Evolutionary conservation across 2,797 vertebrate species (phyloP), one percentile per base, ranked within the genome.

Genomic region (Babyrousa celebensis): DNA sequence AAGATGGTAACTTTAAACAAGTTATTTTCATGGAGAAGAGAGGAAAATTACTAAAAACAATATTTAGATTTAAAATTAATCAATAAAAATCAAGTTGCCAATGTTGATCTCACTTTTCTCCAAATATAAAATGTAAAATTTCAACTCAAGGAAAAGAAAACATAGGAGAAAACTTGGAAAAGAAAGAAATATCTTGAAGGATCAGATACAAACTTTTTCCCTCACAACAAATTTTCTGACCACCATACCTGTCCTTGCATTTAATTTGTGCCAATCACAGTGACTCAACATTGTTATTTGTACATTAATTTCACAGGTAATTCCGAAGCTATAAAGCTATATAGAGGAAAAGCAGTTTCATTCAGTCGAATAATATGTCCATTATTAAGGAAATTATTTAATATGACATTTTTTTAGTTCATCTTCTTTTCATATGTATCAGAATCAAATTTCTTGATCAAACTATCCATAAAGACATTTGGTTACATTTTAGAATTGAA

Each of bases 11-110:
- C 92, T 88, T 92, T 7, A 84, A 92, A 96, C 58, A 90, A 85
- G 82, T 83, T 83, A 96, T 96, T 98, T 97, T 58, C 71, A 62
- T 62, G 71, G 32, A 60, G 32, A 86, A 92, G 12, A 77, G 94
- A 97, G 60, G 40, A 79, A 97, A 95, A 21, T 74, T 89, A 20
- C 75, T 72, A 60, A 23, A 86, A 84, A 70, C 89, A 83, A 91
- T 89, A 89, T 89, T 91, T 82, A 27, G 12, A 6, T 91, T 90
- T 65, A 75, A 94, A 95, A 95, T 95, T 60, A 75, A 48, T 90
- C 77, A 82, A 16, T 58, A 63, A 80, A 91, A 56, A 12, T 63
- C 36, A 68, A 5, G 4, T 29, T 29, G 62, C 29, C 77, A 40
- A 4, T 15, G 18, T 20, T 32, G 56, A 23, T 48, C 67, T 93